These are phyloP conservation scores for Brachyrhaphis roseni DNA, from an alignment of 2,797 vertebrate species.

Conservation along the genomic window DNA sequence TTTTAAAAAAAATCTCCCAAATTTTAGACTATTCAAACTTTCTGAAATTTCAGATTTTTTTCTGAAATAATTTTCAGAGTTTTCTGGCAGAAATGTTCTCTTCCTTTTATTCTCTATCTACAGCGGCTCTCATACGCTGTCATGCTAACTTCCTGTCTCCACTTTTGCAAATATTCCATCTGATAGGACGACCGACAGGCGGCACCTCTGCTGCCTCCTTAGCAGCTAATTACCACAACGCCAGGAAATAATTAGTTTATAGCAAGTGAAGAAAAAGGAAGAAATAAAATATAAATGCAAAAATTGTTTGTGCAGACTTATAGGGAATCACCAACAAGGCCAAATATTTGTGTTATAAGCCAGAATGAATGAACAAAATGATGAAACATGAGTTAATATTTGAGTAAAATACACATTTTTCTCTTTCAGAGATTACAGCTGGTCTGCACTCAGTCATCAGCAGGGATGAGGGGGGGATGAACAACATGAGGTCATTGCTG, in stretches of 20 bases:
- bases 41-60: too few species aligned
- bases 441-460: neutral
- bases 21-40: too few species aligned
- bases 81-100: too few species aligned
- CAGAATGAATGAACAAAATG: neutral
- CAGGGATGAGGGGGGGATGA: constrained; percentile 12
- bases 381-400: neutral
- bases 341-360: neutral
- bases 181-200: constrained; percentile 7
- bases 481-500: constrained; percentile 73
- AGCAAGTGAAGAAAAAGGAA: constrained; percentile 17
- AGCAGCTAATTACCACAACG: constrained; percentile 57
- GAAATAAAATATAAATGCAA: neutral
- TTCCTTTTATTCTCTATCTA: too few species aligned
- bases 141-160: too few species aligned
- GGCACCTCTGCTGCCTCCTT: constrained; percentile 47
- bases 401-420: neutral
- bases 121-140: too few species aligned
- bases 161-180: too few species aligned
- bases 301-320: neutral
- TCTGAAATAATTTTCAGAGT: too few species aligned
- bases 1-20: too few species aligned
- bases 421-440: neutral
- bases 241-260: constrained; percentile 57
- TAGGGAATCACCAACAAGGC: neutral